Evolutionary conservation across 1,140 invertebrate genomes (phyloP).

Genomic region (Colletes gigas): DNA sequence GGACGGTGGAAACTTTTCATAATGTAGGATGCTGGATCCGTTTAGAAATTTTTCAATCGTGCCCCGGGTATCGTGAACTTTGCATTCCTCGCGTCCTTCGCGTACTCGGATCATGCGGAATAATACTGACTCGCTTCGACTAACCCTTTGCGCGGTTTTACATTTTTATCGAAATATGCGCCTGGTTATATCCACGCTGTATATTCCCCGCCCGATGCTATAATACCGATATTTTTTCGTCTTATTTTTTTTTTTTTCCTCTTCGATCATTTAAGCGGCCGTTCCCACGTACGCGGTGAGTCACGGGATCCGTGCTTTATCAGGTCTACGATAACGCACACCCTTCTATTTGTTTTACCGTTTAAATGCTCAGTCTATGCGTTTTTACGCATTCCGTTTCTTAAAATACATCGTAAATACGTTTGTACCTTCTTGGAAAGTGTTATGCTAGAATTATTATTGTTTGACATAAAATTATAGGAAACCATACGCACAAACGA

Average conservation of each 20-base stretch:
- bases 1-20: slow-evolving; percentile 42
- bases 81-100: slow-evolving; percentile 36
- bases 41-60: slow-evolving; percentile 53
- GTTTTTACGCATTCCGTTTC: too few relatives aligned
- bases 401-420: neutral
- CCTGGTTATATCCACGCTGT: neutral
- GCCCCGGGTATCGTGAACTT: slow-evolving; percentile 38
- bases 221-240: neutral
- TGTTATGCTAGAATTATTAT: too few relatives aligned
- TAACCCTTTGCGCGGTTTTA: slow-evolving; percentile 25
- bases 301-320: slow-evolving; percentile 26
- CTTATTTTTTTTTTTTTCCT: neutral
- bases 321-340: slow-evolving; percentile 10
- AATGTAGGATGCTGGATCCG: slow-evolving; percentile 43
- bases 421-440: neutral
- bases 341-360: slow-evolving; percentile 14
- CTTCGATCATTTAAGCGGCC: neutral
- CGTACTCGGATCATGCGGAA: slow-evolving; percentile 27
- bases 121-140: slow-evolving; percentile 33
- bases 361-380: neutral
- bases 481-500: too few relatives aligned
- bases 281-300: slow-evolving; percentile 28
- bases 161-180: slow-evolving; percentile 17
- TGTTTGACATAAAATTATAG: too few relatives aligned
- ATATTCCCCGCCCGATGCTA: neutral